Percentiles rank a stretch among this genome's conserved stretches.
These are phyloP conservation scores for Macroteleia sp. DNA, from an alignment of 2,888 invertebrate species.

Conservation along the genomic window DNA sequence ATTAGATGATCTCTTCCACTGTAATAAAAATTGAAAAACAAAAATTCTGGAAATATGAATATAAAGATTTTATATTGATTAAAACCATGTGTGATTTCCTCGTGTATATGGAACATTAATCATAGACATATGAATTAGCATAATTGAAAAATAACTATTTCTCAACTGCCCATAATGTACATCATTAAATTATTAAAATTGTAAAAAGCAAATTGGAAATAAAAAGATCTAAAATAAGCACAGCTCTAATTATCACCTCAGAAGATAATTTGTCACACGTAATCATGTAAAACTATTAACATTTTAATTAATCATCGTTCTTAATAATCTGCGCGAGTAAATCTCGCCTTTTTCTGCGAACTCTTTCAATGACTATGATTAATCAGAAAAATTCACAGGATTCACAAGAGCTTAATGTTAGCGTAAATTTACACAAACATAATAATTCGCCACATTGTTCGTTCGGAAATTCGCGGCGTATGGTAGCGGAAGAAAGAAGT, in stretches of 20 bases:
- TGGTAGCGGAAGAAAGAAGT: conserved; percentile 64
- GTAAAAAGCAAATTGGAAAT: no score
- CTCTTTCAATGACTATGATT: conserved; percentile 50
- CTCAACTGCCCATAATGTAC: no score
- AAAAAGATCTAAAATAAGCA: neutral
- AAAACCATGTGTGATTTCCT: no score
- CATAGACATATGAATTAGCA: no score
- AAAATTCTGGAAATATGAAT: no score
- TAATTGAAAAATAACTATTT: no score
- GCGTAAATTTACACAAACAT: conserved; percentile 25
- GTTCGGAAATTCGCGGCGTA: conserved; percentile 46
- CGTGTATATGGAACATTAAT: no score
- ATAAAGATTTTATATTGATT: no score
- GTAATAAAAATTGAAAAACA: no score
- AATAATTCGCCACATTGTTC: conserved; percentile 19
- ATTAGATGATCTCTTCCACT: no score
- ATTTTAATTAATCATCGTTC: conserved; percentile 26
- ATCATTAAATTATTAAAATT: no score
- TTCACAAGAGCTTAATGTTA: neutral
- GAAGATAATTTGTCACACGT: neutral
- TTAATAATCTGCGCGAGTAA: no score
- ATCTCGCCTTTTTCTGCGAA: conserved; percentile 9
- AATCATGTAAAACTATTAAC: conserved; percentile 5
- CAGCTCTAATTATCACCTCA: conserved; percentile 1
- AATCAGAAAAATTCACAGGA: conserved; percentile 31